Conservation (phyloP, 2,888 invertebrate species). For the Deroplatys truncata region DNA sequence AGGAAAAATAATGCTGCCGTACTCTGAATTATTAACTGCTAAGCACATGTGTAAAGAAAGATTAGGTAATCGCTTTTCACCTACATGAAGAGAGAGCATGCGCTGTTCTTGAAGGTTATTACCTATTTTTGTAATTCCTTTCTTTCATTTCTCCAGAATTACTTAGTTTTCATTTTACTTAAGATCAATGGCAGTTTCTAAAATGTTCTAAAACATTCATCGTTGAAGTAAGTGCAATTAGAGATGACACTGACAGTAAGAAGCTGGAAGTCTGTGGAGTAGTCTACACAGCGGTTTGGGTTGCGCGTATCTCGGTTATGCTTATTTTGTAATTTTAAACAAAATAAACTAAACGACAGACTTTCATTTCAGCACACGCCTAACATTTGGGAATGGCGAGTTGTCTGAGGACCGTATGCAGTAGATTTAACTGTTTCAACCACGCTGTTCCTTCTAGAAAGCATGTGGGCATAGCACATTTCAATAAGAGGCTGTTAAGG, state of each 20-base stretch:
- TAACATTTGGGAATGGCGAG: slow-evolving; percentile 48
- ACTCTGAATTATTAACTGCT: background rate
- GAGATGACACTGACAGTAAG: too few species aligned
- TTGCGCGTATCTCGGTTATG: background rate
- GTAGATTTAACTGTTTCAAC: slow-evolving; percentile 52
- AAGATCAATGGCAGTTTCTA: too few species aligned
- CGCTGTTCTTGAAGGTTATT: background rate
- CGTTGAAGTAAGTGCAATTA: too few species aligned
- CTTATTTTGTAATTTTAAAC: background rate
- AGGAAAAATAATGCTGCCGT: background rate
- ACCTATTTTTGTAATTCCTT: background rate
- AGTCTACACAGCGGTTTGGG: background rate
- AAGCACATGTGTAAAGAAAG: background rate
- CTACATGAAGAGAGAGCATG: background rate
- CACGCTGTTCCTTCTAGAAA: slow-evolving; percentile 53
- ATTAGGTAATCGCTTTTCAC: background rate
- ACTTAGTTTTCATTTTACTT: too few species aligned
- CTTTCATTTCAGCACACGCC: background rate
- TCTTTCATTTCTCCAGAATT: background rate
- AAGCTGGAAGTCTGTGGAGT: background rate
- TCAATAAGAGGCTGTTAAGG: slow-evolving; percentile 49
- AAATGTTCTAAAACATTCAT: too few species aligned
- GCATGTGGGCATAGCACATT: slow-evolving; percentile 46
- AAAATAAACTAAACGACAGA: background rate
- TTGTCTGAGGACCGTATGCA: slow-evolving; percentile 54